Evolutionary conservation across 2,113 vertebrate genomes (phyloP).

Genomic region (Percopsis transmontana): DNA sequence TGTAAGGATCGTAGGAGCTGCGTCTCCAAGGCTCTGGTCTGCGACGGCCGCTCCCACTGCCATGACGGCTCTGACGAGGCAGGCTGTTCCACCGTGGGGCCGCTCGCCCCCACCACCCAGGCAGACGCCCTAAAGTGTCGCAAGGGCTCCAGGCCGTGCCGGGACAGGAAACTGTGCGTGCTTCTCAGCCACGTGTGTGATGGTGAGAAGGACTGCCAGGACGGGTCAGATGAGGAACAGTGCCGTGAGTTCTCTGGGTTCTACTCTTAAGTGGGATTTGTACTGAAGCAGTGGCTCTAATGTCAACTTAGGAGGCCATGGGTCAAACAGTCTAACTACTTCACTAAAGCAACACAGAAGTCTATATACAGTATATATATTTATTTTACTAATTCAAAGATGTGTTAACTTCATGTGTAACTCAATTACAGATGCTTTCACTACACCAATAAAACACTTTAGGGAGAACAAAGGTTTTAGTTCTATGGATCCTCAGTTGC

Average conservation of each 20-base stretch:
- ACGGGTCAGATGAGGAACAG: conserved; percentile 80
- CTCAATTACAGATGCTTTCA: too few relatives aligned
- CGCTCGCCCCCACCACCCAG: neutral
- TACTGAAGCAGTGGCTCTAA: too few relatives aligned
- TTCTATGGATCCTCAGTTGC: too few relatives aligned
- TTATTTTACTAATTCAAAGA: too few relatives aligned
- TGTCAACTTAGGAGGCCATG: too few relatives aligned
- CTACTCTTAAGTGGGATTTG: too few relatives aligned
- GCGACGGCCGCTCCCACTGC: conserved; percentile 84
- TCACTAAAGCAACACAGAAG: too few relatives aligned
- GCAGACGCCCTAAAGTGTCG: conserved; percentile 52
- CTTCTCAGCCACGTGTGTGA: conserved; percentile 79
- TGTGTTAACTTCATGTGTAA: too few relatives aligned
- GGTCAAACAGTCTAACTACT: too few relatives aligned
- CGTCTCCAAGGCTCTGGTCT: conserved; percentile 62
- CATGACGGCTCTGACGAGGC: conserved; percentile 82
- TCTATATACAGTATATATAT: too few relatives aligned
- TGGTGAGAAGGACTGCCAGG: conserved; percentile 81
- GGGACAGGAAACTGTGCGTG: conserved; percentile 73
- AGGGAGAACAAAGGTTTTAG: too few relatives aligned
- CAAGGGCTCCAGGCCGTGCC: conserved; percentile 64
- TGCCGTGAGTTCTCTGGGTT: conserved; percentile 51
- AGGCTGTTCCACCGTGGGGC: conserved; percentile 54
- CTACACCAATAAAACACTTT: too few relatives aligned
- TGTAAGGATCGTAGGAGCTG: conserved; percentile 77